phyloP scores from a whole-genome alignment of 1,140 invertebrate genomes.

The Camponotus vicinus region DNA sequence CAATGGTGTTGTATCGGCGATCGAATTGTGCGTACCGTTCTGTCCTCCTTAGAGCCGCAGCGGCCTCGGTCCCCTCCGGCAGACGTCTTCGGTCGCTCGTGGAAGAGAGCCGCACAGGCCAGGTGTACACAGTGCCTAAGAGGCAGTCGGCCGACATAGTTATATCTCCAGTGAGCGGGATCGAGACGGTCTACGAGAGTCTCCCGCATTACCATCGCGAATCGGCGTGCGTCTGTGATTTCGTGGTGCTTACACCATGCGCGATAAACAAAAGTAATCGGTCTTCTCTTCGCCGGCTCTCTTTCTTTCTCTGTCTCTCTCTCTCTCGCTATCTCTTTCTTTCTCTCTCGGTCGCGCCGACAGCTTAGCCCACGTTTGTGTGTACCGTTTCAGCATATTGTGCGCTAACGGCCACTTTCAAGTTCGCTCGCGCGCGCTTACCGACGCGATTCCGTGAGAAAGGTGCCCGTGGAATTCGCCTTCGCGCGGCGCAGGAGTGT shows the following conservation, averaged over 20 bases:
- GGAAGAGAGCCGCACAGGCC: constrained; percentile 82
- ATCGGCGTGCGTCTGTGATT: constrained; percentile 61
- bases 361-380: constrained; percentile 55
- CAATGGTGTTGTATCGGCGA: constrained; percentile 85
- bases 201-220: constrained; percentile 68
- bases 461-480: constrained; percentile 50
- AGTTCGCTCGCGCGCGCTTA: neutral
- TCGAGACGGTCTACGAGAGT: constrained; percentile 62
- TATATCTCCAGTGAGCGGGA: constrained; percentile 58
- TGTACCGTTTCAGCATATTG: constrained; percentile 51
- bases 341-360: too few species aligned
- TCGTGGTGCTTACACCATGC: constrained; percentile 41
- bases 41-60: constrained; percentile 84
- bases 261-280: constrained; percentile 47
- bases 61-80: constrained; percentile 73
- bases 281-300: neutral
- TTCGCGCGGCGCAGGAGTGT: constrained; percentile 34
- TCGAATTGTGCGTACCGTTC: constrained; percentile 86
- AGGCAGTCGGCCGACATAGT: constrained; percentile 75
- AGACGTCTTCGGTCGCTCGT: constrained; percentile 84
- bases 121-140: constrained; percentile 77
- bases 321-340: neutral
- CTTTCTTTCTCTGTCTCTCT: neutral
- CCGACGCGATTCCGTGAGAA: constrained; percentile 57
- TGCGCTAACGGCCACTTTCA: constrained; percentile 45